Conservation (phyloP, 1,140 invertebrate species). For the Sycophaga agraensis region DNA sequence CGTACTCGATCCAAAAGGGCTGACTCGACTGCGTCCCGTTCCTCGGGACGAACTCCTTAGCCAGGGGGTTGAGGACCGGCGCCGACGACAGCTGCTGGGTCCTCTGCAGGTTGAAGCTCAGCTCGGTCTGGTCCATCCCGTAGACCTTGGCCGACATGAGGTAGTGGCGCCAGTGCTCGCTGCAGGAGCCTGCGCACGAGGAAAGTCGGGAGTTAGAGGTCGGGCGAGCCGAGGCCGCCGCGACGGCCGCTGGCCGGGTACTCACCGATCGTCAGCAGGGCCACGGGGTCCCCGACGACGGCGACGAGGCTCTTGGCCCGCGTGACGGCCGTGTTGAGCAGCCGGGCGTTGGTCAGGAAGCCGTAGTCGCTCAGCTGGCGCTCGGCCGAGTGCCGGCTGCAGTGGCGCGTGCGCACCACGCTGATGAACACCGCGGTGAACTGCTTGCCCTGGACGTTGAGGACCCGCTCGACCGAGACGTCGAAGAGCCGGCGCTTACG, state of each 20-base stretch:
- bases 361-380: constrained; percentile 76
- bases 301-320: constrained; percentile 84
- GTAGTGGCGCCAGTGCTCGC: constrained; percentile 83
- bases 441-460: constrained; percentile 90
- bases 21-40: constrained; percentile 47
- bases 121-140: constrained; percentile 71
- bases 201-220: background rate
- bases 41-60: constrained; percentile 77
- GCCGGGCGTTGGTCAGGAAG: constrained; percentile 81
- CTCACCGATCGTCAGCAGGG: constrained; percentile 75
- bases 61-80: constrained; percentile 79
- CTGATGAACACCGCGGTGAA: constrained; percentile 84
- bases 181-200: constrained; percentile 61
- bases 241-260: background rate
- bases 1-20: constrained; percentile 35
- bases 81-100: constrained; percentile 46
- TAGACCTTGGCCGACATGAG: constrained; percentile 74
- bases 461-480: constrained; percentile 81
- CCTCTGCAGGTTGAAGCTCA: constrained; percentile 70
- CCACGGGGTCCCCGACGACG: constrained; percentile 85
- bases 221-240: background rate
- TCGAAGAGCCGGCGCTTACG: constrained; percentile 72
- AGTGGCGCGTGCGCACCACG: constrained; percentile 80
- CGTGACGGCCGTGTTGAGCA: constrained; percentile 86
- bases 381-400: constrained; percentile 55